These are phyloP conservation scores for Aphidoletes aphidimyza DNA, from an alignment of 2,888 invertebrate species.

Conservation along the genomic window DNA sequence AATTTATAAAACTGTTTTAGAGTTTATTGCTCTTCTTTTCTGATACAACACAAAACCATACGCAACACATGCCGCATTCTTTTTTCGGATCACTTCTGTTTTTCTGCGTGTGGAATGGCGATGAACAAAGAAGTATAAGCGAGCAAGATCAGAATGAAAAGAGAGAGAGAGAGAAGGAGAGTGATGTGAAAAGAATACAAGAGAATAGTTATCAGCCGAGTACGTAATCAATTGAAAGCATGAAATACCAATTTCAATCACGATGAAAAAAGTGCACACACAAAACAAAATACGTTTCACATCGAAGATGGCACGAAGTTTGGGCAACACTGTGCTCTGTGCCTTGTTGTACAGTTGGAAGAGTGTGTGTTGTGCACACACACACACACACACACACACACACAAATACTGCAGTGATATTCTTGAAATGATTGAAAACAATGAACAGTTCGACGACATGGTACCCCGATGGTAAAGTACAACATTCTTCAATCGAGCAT, in stretches of 20 bases:
- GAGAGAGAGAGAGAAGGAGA: background rate
- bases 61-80: slow-evolving; percentile 34
- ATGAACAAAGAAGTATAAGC: no score
- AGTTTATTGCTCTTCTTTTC: slow-evolving; percentile 40
- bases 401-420: no score
- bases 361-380: no score
- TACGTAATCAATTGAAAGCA: slow-evolving; percentile 21
- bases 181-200: background rate
- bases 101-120: background rate
- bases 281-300: background rate
- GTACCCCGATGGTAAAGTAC: background rate
- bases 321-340: no score
- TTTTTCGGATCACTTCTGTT: slow-evolving; percentile 11
- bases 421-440: background rate
- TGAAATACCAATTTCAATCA: slow-evolving; percentile 12
- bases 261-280: background rate
- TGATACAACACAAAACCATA: slow-evolving; percentile 45
- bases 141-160: background rate
- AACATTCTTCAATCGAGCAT: background rate
- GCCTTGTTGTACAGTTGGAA: no score
- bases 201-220: slow-evolving; percentile 18
- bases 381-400: no score
- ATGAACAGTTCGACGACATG: background rate
- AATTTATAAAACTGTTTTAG: slow-evolving; percentile 23
- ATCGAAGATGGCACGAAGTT: background rate